Base-by-base conservation (phyloP, 2,888 invertebrate genomes). In the Drosophila yooni region DNA sequence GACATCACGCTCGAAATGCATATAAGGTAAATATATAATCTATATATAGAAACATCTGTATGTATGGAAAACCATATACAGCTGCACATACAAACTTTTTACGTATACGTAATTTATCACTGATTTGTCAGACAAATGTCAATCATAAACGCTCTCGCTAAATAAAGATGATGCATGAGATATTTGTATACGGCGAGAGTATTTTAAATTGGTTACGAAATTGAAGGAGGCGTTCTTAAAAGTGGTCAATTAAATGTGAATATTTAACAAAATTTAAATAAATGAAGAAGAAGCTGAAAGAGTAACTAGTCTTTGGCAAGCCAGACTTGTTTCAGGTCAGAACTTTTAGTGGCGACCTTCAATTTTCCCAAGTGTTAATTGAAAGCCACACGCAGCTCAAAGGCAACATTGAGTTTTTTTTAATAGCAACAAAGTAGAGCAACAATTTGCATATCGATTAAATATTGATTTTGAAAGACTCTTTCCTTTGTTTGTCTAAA, bases 371-470 rank as follows among this genome's bases (percentile, higher is more conserved):
- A 36, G 64, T 40, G 61, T 25, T 87, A 88, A 73, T 82, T 69
- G 48, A 66, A 71, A 70, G 66, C 52, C 67, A 51, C 61, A 88
- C 80, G 79, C 75, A 75, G 60, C 13, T 27, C 63, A 75, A 71
- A 87, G 74, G 81, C 74, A 78, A 50, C 63, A 57, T 67, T 70
- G 68, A 69, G 54, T 67, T 71, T 59, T 62, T 51, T 70, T 52
- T 43, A 29, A 15, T 40, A 27, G 33, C 13, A 29, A 10, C 1
- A 70, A 85, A 78, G 62, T 79, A 63, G 81, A 81, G 58, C 83
- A 76, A 43, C 71, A 70, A 77, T 80, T 82, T 73, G 59, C 77
- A 77, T 84, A 61, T 46, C 13, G 21, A 57, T 21, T 61, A 63
- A 71, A 76, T 58, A 57, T 60, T 29, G n/a, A n/a, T 38, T 29